Conservation (phyloP, 2,888 invertebrate genomes). For the Tyria jacobaeae region DNA sequence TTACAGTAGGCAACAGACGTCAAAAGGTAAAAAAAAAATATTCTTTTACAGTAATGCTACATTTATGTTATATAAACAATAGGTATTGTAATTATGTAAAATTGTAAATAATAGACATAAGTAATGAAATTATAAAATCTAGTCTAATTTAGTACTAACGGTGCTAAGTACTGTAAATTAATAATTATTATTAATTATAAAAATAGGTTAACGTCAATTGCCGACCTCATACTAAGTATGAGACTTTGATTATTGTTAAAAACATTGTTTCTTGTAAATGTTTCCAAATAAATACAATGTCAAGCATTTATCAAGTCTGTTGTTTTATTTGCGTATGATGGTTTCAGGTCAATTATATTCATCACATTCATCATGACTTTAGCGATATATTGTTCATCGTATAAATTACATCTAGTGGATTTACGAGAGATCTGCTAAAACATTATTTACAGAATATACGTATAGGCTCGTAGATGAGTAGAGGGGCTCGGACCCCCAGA, state of each 20-base stretch:
- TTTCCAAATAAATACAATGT: conserved; percentile 83
- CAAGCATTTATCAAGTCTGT: conserved; percentile 75
- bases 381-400: too few species aligned
- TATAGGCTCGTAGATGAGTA: too few species aligned
- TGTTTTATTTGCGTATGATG: conserved; percentile 62
- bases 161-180: conserved; percentile 84
- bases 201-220: conserved; percentile 73
- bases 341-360: too few species aligned
- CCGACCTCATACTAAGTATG: conserved; percentile 78
- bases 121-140: conserved; percentile 73
- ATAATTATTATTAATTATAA: conserved; percentile 53
- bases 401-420: too few species aligned
- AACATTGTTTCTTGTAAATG: conserved; percentile 84
- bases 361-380: too few species aligned
- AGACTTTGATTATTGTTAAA: conserved; percentile 73
- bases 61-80: conserved; percentile 1
- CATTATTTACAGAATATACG: too few species aligned
- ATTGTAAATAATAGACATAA: conserved; percentile 64
- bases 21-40: too few species aligned
- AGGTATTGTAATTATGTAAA: conserved; percentile 59
- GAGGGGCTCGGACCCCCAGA: too few species aligned
- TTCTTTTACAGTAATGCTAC: neutral
- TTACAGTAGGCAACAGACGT: too few species aligned
- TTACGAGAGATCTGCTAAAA: too few species aligned
- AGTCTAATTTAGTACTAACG: conserved; percentile 85